A percentile compares a stretch with the other conserved stretches of the same genome.
Evolutionary conservation across 1,140 invertebrate genomes (phyloP).

Genomic region (Calosoma granatense): DNA sequence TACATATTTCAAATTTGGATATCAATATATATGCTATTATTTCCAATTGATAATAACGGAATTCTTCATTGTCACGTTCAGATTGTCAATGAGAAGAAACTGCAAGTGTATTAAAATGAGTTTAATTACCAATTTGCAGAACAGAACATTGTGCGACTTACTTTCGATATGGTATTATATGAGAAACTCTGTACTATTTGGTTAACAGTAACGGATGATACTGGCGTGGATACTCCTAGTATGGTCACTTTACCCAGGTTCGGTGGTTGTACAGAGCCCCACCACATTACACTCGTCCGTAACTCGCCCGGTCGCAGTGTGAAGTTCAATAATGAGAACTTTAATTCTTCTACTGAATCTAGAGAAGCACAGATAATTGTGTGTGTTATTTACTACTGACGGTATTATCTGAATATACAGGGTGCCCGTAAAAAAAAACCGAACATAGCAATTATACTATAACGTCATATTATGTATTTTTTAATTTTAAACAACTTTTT

Average conservation of each 20-base stretch:
- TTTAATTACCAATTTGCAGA: slow-evolving; percentile 1
- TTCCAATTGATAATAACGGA: slow-evolving; percentile 21
- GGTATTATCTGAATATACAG: too few species aligned
- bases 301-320: slow-evolving; percentile 37
- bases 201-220: slow-evolving; percentile 26
- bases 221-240: slow-evolving; percentile 24
- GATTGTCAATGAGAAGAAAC: slow-evolving; percentile 26
- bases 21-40: too few species aligned
- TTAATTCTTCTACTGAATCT: slow-evolving; percentile 49
- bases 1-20: too few species aligned
- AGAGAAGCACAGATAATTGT: slow-evolving; percentile 24
- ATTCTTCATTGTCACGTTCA: slow-evolving; percentile 24
- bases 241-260: slow-evolving; percentile 27
- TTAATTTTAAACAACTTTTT: too few species aligned
- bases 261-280: slow-evolving; percentile 40
- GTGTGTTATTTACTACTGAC: background rate
- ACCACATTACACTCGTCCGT: slow-evolving; percentile 36
- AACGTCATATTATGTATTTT: too few species aligned
- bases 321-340: slow-evolving; percentile 49
- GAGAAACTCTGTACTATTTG: slow-evolving; percentile 21
- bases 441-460: too few species aligned
- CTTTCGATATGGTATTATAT: slow-evolving; percentile 25
- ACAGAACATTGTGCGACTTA: slow-evolving; percentile 13
- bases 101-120: slow-evolving; percentile 22
- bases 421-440: too few species aligned